phyloP scores from a whole-genome alignment of 2,113 vertebrate genomes.

The Grammatotria lemairii region DNA sequence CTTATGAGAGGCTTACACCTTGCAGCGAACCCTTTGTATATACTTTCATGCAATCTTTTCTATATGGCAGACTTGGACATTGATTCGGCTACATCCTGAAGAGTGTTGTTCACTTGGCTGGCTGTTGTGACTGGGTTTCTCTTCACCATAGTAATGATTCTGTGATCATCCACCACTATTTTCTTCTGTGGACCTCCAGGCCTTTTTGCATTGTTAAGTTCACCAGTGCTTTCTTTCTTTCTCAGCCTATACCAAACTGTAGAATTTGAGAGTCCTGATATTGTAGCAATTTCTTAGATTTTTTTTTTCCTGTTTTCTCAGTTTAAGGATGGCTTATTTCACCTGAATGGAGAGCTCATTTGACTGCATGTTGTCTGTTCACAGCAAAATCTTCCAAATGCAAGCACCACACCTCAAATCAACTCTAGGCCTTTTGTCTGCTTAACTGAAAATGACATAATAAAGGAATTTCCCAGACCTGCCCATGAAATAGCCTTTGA shows the following conservation, averaged over 20 bases:
- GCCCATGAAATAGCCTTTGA: background rate
- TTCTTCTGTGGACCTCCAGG: background rate
- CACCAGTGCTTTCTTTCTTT: background rate
- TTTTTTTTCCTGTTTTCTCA: background rate
- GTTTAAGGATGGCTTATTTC: background rate
- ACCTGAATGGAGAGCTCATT: background rate
- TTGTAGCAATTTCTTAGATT: background rate
- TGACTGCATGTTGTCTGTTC: background rate
- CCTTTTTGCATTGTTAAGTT: background rate
- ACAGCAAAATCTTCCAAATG: background rate
- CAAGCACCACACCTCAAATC: background rate
- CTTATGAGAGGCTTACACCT: background rate
- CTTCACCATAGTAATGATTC: background rate
- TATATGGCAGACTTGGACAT: background rate
- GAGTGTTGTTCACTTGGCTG: background rate
- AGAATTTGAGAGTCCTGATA: background rate
- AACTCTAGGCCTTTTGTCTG: background rate
- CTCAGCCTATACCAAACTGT: background rate
- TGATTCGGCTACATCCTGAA: background rate
- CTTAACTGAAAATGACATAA: background rate
- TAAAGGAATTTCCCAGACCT: background rate
- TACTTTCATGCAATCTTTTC: background rate
- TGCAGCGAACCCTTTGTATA: background rate
- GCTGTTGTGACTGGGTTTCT: background rate
- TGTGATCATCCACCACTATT: background rate